Base-by-base conservation (phyloP, 2,113 vertebrate species). In the Cottus gobio region DNA sequence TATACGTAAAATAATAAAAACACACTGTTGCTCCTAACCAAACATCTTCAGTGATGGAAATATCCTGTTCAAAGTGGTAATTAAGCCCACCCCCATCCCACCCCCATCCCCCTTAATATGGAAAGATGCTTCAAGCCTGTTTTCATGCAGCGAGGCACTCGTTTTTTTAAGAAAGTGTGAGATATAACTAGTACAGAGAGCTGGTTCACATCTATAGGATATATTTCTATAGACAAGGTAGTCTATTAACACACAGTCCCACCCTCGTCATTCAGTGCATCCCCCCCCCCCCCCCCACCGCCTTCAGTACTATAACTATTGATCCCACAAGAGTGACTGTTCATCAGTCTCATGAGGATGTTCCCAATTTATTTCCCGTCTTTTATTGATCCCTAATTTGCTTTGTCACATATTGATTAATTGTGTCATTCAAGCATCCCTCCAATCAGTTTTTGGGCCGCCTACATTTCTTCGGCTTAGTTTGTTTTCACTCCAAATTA, bases 341-440 rank as follows among this genome's bases (percentile, higher is more conserved):
- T 68, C 68, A 82, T 75, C 46, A 69, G 31, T 56, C 65, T 75
- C 70, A 58, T 36, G 57, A 57, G 18, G 67, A 67, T 36, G 64
- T 31, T 18, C 1, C 42, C n/a, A 28, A 85, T 77, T 68, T 48
- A 63, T 72, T 58, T 75, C 50, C 20, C 20, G 67, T 22, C 28
- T 65, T 50, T 79, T 37, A 76, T 34, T 64, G 75, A 62, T 54
- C 26, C 22, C 67, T 39, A 61, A 67, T 75, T 77, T 42, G 26
- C 69, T 77, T 56, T 16, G 66, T 42, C 83, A 75, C 28, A 50
- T 37, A 74, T 67, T 77, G 64, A 87, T 67, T 63, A 26, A 24
- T 68, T 50, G 28, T 65, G 46, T 68, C 50, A 77, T 66, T 79
- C 67, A n/a, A 66, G 39, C 57, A 39, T 54, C 61, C 28, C 34